Base-by-base conservation (phyloP, 1,140 invertebrate genomes). In the Panagrolaimus sp. region DNA sequence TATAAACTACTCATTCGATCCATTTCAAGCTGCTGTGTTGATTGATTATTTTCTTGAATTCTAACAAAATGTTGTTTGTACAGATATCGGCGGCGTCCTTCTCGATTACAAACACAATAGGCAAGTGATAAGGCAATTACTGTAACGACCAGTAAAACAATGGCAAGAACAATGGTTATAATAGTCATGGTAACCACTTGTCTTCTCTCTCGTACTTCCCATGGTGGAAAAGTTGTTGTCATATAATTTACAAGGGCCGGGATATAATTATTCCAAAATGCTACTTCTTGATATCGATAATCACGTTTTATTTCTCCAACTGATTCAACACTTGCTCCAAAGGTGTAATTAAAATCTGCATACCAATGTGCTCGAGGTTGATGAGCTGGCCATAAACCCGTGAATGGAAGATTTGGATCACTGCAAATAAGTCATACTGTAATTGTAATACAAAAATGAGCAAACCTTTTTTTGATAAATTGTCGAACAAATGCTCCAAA, bases 221-320 rank as follows among this genome's bases (percentile, higher is more conserved):
- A 65, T 21, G 80, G 80, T 17, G 80, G 67, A 45, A 82, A 82
- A 12, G 80, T 82, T 14, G 80, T 80, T 10, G 80, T 82, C 78
- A 82, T 82, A 69, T 83, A 82, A 55, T 79, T 82, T n/a, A 82
- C 80, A 28, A 82, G 55, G 12, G 62, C 26, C n/a, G 80, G 80
- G 17, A 82, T 73, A 65, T 76, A 83, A 65, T 82, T 72, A 64
- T 83, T 79, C 80, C 80, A 82, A 66, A 82, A 82, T 9, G 55
- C 67, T 5, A 81, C 79, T 64, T 80, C 74, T 55, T 83, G 73
- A 66, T 76, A 83, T n/a, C 77, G 72, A 52, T 82, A 82, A 64
- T 82, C 80, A 15, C 79, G 48, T 21, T 55, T 67, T 4, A 83
- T 43, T 21, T 26, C 73, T 15, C 78, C 79, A 24, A 76, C 70